phyloP scores from a whole-genome alignment of 2,797 vertebrate species.

The Cheracebus regulus region DNA sequence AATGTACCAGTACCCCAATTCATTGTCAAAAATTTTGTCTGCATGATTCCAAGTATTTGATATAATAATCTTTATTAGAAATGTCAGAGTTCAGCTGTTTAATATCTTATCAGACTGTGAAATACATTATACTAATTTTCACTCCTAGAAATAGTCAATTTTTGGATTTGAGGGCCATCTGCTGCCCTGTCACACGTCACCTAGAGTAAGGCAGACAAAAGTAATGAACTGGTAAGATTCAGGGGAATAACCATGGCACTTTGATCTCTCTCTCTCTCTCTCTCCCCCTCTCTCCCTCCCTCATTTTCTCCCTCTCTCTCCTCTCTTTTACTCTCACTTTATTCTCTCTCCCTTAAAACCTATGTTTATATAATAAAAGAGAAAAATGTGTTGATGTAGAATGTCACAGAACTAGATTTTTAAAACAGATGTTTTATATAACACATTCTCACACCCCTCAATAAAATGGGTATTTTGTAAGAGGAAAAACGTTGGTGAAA shows the following conservation, averaged over 20 bases:
- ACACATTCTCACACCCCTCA: neutral
- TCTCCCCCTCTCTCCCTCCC: neutral
- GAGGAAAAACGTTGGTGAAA: neutral
- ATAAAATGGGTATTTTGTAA: neutral
- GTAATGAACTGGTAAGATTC: neutral
- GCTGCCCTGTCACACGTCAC: neutral
- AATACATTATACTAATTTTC: neutral
- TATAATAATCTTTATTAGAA: neutral
- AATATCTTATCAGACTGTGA: neutral
- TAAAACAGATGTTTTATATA: neutral
- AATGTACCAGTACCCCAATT: neutral
- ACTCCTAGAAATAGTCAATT: neutral
- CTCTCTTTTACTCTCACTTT: neutral
- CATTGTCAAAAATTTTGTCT: neutral
- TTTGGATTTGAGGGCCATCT: neutral
- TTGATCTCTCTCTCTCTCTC: neutral
- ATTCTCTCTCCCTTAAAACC: neutral
- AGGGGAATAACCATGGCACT: neutral
- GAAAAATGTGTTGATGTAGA: neutral
- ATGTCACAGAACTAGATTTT: neutral
- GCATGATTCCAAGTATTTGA: neutral
- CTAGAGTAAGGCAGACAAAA: neutral
- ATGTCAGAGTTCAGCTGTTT: constrained; percentile 42
- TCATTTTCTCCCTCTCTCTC: neutral
- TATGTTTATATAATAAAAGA: neutral